Evolutionary conservation across 2,113 vertebrate genomes (phyloP).

Genomic region (Phoxinus phoxinus): DNA sequence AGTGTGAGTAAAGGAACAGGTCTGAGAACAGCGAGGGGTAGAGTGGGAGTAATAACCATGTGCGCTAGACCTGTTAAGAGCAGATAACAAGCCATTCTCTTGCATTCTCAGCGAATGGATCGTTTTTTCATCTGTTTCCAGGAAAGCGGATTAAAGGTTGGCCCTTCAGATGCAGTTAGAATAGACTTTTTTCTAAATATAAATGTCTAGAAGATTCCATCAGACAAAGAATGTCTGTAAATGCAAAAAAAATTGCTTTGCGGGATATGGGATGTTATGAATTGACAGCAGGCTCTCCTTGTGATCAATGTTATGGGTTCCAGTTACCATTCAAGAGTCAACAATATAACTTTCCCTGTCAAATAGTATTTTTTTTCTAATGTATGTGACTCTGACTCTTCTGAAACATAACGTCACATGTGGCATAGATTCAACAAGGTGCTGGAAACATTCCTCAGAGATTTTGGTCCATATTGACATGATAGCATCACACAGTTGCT

Average conservation of each 20-base stretch:
- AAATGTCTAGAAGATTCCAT: neutral
- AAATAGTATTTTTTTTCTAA: too few species aligned
- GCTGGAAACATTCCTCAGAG: too few species aligned
- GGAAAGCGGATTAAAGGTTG: neutral
- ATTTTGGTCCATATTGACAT: too few species aligned
- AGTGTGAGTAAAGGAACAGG: slow-evolving; percentile 6
- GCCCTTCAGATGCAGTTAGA: neutral
- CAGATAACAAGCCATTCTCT: neutral
- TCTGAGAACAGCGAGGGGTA: slow-evolving; percentile 9
- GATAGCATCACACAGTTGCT: too few species aligned
- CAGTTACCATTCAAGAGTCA: neutral
- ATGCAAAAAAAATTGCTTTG: neutral
- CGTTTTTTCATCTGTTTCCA: slow-evolving; percentile 3
- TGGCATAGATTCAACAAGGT: too few species aligned
- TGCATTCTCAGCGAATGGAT: neutral
- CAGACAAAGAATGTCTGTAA: neutral
- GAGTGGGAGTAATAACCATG: slow-evolving; percentile 40
- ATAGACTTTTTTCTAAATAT: too few species aligned
- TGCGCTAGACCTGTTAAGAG: slow-evolving; percentile 10
- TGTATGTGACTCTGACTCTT: neutral
- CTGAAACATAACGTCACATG: too few species aligned
- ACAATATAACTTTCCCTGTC: neutral
- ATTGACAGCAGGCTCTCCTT: neutral
- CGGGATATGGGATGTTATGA: neutral
- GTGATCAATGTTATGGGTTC: neutral